Base-by-base conservation (phyloP, 2,888 invertebrate genomes). In the Carcina quercana region DNA sequence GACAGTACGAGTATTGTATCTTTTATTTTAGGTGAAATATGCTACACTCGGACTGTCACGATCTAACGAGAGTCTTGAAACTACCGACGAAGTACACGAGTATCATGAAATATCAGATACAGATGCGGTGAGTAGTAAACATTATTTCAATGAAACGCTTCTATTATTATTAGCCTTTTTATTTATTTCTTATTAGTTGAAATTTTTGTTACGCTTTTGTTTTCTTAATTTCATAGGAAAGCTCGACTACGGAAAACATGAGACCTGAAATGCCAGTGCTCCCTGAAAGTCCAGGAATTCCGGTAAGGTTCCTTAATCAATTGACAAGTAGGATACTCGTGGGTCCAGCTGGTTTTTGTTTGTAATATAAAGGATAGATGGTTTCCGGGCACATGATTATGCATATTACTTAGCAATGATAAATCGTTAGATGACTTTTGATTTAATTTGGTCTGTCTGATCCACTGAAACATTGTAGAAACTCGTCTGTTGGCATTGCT, bases 21-120 rank as follows among this genome's bases (percentile, higher is more conserved):
- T 1, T 38, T 15, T 29, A 10, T n/a, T 30, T 1, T 39, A 80
- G 80, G 72, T 78, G 3, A 73, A 68, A 50, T 53, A 50, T 20
- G 74, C 79, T 0, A 79, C 79, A 0, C 41, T 76, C 3, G 68
- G 78, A 0, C 65, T 72, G 7, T 53, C 69, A 0, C 42, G 65
- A 24, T 37, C 50, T 1, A 63, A 66, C 20, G 42, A 32, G 2
- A 35, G 42, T 2, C 32, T 48, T 0, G 17, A 55, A 0, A 68
- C 59, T 34, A 43, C 50, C 1, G 69, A 69, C 13, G 79, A 80
- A 28, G 59, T 71, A 1, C 80, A 82, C 31, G 82, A 80, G 35
- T 82, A 82, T 31, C 76, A 82, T 25, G 82, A 82, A 43, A 82
- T 82, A 28, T 70, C 78, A 0, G 80, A 82, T 32, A 72, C 73